Evolutionary conservation across 2,113 vertebrate species (phyloP), one percentile per base, ranked within the genome.

Genomic region (Lanius collurio): DNA sequence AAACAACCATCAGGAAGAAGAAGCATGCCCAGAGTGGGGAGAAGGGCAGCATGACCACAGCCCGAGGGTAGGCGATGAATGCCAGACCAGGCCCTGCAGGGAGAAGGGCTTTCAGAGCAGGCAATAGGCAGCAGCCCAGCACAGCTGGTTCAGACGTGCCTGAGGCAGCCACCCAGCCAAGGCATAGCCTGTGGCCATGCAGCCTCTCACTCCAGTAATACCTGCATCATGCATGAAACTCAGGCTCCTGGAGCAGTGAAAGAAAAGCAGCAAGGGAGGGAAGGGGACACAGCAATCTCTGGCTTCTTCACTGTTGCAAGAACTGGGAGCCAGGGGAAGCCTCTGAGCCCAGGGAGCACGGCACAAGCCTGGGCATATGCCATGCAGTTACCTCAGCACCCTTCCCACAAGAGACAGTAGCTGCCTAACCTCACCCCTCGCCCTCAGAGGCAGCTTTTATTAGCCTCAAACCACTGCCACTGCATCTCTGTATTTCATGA

Each of bases 61-160:
- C 99, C n/a, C 99, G 98, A 17, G 99, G 99, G 81, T 99, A 99
- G 21, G 99, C 99, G 39, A 99, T 99, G 97, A 99, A 99, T 59
- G 99, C 99, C 98, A 99, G 95, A 78, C 99, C 99, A 55, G 99
- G 99, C 88, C 99, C 99, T 99, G 96, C 12, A 22, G 73, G 84
- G 44, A 90, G 69, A 95, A 93, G 57, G 53, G 53, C 80, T 81
- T 76, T 92, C 62, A 93, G 90, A 92, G 77, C 11, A 21, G 92
- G 82, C 82, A 74, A 5, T 3, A 6, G 33, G 47, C 52, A 86
- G 80, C 30, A 12, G 83, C 42, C 21, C 5, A 3, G 44, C 81
- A 46, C 20, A 23, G 57, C 41, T 47, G 60, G 21, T 13, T 15
- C 70, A 60, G 28, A 60, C 13, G n/a, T 13, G 5, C 81, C 42